Percentiles rank a stretch among this genome's conserved stretches.
phyloP scores from a whole-genome alignment of 2,797 vertebrate species.

The Periparus ater region DNA sequence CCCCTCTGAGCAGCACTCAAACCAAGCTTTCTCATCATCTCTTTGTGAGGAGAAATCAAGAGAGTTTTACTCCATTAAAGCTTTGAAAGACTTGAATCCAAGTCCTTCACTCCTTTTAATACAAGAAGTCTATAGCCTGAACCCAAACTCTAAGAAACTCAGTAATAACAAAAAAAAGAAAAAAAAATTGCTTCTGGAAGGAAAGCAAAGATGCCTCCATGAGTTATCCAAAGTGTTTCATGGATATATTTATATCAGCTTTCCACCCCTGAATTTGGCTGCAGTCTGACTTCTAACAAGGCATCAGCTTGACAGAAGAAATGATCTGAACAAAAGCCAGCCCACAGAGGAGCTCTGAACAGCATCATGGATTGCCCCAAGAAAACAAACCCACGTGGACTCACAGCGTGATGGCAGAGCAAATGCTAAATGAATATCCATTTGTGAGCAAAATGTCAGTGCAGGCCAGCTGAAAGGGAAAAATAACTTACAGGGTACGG shows the following conservation, averaged over 20 bases:
- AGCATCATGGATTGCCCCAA: neutral
- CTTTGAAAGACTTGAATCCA: neutral
- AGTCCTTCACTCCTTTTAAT: neutral
- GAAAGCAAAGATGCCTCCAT: neutral
- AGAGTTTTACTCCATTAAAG: neutral
- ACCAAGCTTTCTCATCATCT: neutral
- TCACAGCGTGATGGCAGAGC: neutral
- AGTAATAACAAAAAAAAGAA: neutral
- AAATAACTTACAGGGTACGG: neutral
- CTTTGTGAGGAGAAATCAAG: neutral
- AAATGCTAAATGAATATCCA: neutral
- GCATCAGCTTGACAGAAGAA: conserved; percentile 15
- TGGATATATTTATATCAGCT: neutral
- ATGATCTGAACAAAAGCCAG: neutral
- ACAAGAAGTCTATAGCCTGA: neutral
- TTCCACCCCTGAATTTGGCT: neutral
- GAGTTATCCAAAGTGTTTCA: neutral
- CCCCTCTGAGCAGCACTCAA: neutral
- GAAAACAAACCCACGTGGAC: neutral
- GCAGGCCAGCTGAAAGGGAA: neutral
- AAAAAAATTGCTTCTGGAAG: neutral
- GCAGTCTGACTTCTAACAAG: neutral
- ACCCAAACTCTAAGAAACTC: neutral
- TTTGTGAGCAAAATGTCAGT: neutral
- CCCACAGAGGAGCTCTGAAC: neutral